A percentile compares a stretch with the other conserved stretches of the same genome.
Evolutionary conservation across 2,113 vertebrate genomes (phyloP).

Genomic region (Charadrius vociferus): DNA sequence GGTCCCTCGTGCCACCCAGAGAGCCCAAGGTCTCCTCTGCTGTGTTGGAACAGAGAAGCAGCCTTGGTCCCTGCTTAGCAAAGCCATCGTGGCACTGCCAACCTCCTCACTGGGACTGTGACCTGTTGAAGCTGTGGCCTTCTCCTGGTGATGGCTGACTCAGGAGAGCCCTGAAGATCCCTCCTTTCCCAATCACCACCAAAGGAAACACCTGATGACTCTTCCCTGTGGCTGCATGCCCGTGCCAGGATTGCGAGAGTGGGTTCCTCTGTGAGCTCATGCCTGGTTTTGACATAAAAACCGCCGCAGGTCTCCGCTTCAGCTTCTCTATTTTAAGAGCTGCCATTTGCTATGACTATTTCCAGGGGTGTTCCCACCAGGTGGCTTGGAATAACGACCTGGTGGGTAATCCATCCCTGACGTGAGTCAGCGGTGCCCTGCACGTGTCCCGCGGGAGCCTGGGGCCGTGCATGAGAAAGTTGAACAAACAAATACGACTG

Average conservation of each 20-base stretch:
- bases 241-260: neutral
- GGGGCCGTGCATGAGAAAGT: fast-evolving
- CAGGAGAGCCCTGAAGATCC: neutral
- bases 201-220: neutral
- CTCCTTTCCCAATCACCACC: neutral
- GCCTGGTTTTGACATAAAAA: neutral
- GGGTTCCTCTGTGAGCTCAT: neutral
- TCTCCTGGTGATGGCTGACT: fast-evolving
- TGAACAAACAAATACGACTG: neutral
- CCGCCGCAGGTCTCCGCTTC: neutral
- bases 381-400: fast-evolving
- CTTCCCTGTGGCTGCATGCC: neutral
- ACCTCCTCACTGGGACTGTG: fast-evolving
- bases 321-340: neutral
- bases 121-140: neutral
- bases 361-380: neutral
- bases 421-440: neutral
- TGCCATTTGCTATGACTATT: neutral
- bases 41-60: neutral
- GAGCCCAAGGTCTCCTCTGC: neutral
- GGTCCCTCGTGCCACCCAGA: fast-evolving
- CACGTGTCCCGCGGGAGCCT: fast-evolving
- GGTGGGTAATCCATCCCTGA: neutral
- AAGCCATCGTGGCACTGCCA: fast-evolving
- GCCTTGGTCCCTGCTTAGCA: neutral